Evolutionary conservation across 2,797 vertebrate species (phyloP).

Genomic region (Onychomys leucogaster): DNA sequence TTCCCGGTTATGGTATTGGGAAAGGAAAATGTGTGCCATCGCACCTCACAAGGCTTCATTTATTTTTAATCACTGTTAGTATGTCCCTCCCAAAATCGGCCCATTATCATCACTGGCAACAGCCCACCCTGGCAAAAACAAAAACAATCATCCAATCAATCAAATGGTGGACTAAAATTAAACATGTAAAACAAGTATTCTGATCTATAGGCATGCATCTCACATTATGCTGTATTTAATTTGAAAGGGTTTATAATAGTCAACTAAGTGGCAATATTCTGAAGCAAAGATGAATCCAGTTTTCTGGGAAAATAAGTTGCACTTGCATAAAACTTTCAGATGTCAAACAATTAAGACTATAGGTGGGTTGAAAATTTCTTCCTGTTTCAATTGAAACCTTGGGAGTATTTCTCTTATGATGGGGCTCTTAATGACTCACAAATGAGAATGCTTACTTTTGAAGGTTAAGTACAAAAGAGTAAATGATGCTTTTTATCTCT

Average conservation of each 20-base stretch:
- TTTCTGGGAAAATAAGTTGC: constrained; percentile 54
- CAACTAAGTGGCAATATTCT: constrained; percentile 38
- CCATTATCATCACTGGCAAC: background rate
- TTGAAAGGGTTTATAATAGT: constrained; percentile 60
- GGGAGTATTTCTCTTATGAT: constrained; percentile 8
- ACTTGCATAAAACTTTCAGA: constrained; percentile 53
- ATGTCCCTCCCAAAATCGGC: background rate
- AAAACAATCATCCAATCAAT: background rate
- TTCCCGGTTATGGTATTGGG: too few relatives aligned
- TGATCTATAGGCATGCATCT: constrained; percentile 16
- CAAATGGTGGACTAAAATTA: background rate
- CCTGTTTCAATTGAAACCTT: constrained; percentile 1
- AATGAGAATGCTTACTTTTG: constrained; percentile 47
- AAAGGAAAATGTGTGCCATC: background rate
- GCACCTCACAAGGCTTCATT: background rate
- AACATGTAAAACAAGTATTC: background rate
- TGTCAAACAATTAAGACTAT: constrained; percentile 33
- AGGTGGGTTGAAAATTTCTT: background rate
- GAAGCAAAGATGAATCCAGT: constrained; percentile 24
- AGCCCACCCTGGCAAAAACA: background rate
- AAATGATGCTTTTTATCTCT: constrained; percentile 46
- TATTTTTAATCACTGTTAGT: background rate
- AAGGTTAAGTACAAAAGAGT: constrained; percentile 26
- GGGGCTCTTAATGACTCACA: constrained; percentile 25
- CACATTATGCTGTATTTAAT: constrained; percentile 13